Evolutionary conservation across 1,140 invertebrate genomes (phyloP).

Genomic region (Oryctes rhinoceros): DNA sequence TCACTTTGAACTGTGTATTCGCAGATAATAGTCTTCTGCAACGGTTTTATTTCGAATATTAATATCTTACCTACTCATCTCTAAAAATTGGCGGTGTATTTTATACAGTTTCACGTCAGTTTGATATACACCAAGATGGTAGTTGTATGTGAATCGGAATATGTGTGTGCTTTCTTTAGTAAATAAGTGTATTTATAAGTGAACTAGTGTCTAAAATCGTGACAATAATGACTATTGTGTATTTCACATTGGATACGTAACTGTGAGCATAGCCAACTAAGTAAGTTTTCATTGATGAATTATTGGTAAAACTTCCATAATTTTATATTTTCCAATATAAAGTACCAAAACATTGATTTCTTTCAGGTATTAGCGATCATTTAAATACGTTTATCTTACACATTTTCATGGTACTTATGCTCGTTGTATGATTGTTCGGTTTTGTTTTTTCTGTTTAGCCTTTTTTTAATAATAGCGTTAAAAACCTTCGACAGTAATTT

Average conservation of each 20-base stretch:
- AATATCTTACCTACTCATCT: not conserved
- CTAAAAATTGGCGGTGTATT: not conserved
- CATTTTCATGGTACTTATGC: not conserved
- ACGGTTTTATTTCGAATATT: too few species aligned
- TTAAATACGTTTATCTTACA: not conserved
- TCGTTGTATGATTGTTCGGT: not conserved
- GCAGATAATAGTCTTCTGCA: too few species aligned
- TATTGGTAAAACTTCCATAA: slow-evolving; percentile 58
- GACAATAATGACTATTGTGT: slow-evolving; percentile 39
- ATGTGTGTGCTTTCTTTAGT: slow-evolving; percentile 32
- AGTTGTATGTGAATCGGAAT: not conserved
- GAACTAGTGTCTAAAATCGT: slow-evolving; percentile 36
- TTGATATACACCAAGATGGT: slow-evolving; percentile 39
- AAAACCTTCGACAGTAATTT: not conserved
- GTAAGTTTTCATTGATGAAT: slow-evolving; percentile 64
- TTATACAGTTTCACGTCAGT: slow-evolving; percentile 25
- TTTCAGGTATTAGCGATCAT: not conserved
- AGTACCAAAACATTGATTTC: slow-evolving; percentile 23
- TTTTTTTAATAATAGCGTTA: slow-evolving; percentile 2
- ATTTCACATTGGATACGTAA: slow-evolving; percentile 24
- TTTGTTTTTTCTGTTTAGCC: not conserved
- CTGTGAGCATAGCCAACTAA: not conserved
- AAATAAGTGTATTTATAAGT: slow-evolving; percentile 38
- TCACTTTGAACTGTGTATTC: too few species aligned
- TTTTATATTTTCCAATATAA: not conserved